phyloP scores from a whole-genome alignment of 92 coral and sea anemone species.

The Desmophyllum pertusum region DNA sequence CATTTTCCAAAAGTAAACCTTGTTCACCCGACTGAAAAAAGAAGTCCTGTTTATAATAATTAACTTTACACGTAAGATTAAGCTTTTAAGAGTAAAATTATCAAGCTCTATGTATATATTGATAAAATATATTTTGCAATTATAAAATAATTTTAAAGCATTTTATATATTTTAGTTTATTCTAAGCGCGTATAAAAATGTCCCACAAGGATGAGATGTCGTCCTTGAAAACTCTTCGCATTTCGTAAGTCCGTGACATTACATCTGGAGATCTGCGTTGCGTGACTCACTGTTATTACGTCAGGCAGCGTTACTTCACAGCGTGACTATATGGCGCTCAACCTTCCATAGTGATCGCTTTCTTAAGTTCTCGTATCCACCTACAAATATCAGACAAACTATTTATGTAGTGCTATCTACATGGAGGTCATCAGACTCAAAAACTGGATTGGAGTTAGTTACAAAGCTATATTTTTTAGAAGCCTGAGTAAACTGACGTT shows the following conservation, averaged over 20 bases:
- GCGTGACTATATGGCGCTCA: neutral
- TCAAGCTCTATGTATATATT: neutral
- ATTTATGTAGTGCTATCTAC: neutral
- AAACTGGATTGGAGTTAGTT: no score
- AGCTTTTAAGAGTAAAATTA: neutral
- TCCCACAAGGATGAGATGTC: neutral
- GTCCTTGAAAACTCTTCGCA: neutral
- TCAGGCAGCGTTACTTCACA: neutral
- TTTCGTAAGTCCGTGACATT: neutral
- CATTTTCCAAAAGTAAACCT: neutral
- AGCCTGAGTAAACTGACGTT: no score
- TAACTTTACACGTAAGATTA: neutral
- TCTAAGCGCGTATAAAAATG: neutral
- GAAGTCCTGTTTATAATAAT: neutral
- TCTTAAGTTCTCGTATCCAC: conserved; percentile 59
- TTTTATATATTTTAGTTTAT: neutral
- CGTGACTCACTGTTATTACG: conserved; percentile 8
- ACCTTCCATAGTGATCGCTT: conserved; percentile 51
- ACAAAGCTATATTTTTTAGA: no score
- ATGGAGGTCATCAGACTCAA: neutral
- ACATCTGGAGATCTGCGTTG: neutral
- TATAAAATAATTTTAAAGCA: neutral
- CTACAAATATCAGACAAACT: conserved; percentile 15
- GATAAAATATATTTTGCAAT: neutral
- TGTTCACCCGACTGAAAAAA: neutral